A percentile compares a stretch with the other conserved stretches of the same genome.
Evolutionary conservation across 2,888 invertebrate genomes (phyloP).

Genomic region (Drosophila melanosoma): DNA sequence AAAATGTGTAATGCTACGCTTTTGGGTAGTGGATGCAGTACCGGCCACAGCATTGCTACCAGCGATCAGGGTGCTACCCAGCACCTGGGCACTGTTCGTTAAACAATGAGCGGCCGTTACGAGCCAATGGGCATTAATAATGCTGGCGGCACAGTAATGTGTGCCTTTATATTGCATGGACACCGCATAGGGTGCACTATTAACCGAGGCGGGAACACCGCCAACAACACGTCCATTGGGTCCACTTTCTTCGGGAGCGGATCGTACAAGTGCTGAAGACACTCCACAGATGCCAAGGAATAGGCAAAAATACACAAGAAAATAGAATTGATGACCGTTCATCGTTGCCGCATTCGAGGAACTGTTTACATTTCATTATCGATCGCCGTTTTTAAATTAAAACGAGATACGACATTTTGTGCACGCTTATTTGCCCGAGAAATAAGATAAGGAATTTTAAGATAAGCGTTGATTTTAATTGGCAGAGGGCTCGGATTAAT

Average conservation of each 20-base stretch:
- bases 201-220: constrained; percentile 69
- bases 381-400: constrained; percentile 67
- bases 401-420: constrained; percentile 40
- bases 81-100: constrained; percentile 62
- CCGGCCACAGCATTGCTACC: constrained; percentile 79
- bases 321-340: constrained; percentile 40
- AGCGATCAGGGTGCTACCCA: constrained; percentile 76
- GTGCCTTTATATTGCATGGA: constrained; percentile 77
- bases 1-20: constrained; percentile 69
- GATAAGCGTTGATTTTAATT: constrained; percentile 63
- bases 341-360: constrained; percentile 52
- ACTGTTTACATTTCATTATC: constrained; percentile 70
- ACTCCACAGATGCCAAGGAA: constrained; percentile 38
- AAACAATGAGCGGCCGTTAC: constrained; percentile 83
- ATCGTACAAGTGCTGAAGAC: constrained; percentile 44
- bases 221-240: constrained; percentile 77
- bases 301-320: constrained; percentile 24
- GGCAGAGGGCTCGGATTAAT: constrained; percentile 38
- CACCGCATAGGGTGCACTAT: constrained; percentile 81
- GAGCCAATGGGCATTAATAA: constrained; percentile 81
- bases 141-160: constrained; percentile 83
- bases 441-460: constrained; percentile 61
- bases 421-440: constrained; percentile 3
- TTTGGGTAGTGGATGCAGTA: constrained; percentile 74
- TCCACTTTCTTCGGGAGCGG: constrained; percentile 4